Conservation (phyloP, 37 sponge, comb jelly and placozoan species). For the Bolinopsis microptera region DNA sequence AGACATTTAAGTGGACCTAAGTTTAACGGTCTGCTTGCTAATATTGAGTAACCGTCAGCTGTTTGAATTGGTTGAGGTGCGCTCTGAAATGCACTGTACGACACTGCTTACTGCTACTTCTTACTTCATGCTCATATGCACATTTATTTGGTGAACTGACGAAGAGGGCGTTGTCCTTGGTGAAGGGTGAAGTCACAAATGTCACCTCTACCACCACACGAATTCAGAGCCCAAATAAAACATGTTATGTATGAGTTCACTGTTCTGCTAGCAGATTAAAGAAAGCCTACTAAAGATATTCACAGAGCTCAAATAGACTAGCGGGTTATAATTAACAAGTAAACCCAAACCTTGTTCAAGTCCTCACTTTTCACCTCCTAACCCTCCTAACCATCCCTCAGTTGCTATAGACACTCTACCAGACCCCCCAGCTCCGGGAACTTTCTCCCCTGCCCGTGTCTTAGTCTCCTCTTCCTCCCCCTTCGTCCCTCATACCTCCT, state of each 20-base stretch:
- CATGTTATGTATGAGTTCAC: no score
- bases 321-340: no score
- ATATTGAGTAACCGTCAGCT: not conserved
- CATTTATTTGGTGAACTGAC: no score
- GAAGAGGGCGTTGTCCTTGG: no score
- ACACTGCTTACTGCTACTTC: not conserved
- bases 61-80: not conserved
- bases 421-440: conserved; percentile 43
- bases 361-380: no score
- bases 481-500: not conserved
- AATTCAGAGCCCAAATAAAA: no score
- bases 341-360: no score
- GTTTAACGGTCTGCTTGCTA: conserved; percentile 54
- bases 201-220: no score
- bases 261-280: no score
- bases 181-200: no score
- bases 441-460: conserved; percentile 26
- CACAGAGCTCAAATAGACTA: no score
- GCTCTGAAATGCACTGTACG: not conserved
- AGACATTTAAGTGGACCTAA: not conserved
- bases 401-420: conserved; percentile 36
- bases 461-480: not conserved
- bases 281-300: no score
- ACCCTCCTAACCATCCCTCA: not conserved
- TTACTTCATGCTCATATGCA: not conserved